Percentiles rank a stretch among this genome's conserved stretches.
Conservation (phyloP, 2,113 vertebrate species). For the Nannospalax galili region DNA sequence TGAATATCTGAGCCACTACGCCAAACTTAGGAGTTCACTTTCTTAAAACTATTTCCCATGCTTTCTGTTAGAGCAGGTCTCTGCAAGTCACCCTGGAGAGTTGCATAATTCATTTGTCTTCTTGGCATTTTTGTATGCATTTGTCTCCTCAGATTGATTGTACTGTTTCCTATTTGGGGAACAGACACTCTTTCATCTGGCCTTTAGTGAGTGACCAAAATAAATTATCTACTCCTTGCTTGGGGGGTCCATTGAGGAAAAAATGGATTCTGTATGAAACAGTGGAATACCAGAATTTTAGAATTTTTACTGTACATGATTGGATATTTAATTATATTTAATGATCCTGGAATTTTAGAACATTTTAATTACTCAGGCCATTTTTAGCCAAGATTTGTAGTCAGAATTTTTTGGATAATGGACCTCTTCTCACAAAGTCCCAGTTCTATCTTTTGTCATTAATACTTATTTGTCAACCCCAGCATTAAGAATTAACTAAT, state of each 20-base stretch:
- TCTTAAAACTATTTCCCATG: background rate
- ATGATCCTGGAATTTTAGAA: background rate
- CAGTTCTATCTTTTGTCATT: background rate
- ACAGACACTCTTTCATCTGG: background rate
- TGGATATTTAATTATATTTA: slow-evolving; percentile 12
- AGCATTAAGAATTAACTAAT: background rate
- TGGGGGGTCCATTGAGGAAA: background rate
- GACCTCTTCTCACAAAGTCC: background rate
- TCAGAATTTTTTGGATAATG: background rate
- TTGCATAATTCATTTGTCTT: too few species aligned
- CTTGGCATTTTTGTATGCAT: background rate
- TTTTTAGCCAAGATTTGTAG: background rate
- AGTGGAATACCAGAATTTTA: background rate
- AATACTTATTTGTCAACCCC: slow-evolving; percentile 1
- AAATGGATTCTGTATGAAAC: background rate
- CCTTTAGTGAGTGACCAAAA: background rate
- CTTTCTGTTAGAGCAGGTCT: background rate
- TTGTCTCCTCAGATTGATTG: background rate
- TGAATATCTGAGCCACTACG: background rate
- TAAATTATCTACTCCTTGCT: background rate
- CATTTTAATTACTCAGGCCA: background rate
- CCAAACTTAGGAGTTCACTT: background rate
- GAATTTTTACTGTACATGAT: slow-evolving; percentile 3
- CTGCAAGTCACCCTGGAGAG: background rate
- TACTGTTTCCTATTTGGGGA: background rate